Conservation (phyloP, 2,797 vertebrate genomes). For the Xiphophorus birchmanni region DNA sequence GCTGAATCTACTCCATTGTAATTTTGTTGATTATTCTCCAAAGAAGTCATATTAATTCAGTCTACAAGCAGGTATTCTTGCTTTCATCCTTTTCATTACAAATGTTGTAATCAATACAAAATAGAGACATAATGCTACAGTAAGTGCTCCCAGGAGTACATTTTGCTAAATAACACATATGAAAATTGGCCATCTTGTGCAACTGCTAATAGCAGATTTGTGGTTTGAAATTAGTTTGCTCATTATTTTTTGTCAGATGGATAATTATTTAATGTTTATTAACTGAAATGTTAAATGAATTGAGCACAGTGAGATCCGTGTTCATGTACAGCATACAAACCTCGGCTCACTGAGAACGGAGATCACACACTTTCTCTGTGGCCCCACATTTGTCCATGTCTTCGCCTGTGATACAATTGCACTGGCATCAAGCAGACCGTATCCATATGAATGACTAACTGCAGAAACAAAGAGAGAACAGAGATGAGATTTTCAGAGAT, state of each 20-base stretch:
- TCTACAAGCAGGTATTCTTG: background rate
- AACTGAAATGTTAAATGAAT: background rate
- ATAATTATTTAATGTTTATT: background rate
- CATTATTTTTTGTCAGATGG: background rate
- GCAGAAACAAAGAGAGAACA: constrained; percentile 40
- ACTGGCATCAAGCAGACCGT: constrained; percentile 91
- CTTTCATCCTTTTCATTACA: background rate
- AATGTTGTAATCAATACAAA: background rate
- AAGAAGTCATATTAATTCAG: background rate
- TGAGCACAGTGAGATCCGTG: background rate
- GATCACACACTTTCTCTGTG: constrained; percentile 91
- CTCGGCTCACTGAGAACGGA: constrained; percentile 88
- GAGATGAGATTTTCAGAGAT: constrained; percentile 22
- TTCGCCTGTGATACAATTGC: constrained; percentile 89
- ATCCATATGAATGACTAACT: constrained; percentile 99
- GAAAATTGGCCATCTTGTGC: background rate
- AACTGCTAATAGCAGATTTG: background rate
- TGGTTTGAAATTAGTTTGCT: background rate
- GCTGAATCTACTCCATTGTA: background rate
- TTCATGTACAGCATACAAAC: constrained; percentile 73
- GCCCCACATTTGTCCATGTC: constrained; percentile 90
- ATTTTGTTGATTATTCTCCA: background rate
- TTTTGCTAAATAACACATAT: background rate
- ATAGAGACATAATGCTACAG: background rate
- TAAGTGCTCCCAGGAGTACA: background rate